Evolutionary conservation across 2,113 vertebrate genomes (phyloP).

Genomic region (Gymnorhina tibicen): DNA sequence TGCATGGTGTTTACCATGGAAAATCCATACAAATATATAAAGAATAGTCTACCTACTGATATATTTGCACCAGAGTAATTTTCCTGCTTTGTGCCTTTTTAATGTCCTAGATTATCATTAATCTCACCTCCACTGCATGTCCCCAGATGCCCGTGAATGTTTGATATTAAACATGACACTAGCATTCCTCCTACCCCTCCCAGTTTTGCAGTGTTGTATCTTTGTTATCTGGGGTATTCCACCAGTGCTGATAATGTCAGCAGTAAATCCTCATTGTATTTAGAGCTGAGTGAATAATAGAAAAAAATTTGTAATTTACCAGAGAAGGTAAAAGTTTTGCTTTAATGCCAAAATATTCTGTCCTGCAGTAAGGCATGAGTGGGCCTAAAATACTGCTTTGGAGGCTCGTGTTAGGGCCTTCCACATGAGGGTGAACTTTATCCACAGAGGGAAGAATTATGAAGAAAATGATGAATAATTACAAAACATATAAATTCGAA

Average conservation of each 20-base stretch:
- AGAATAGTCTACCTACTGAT: not conserved
- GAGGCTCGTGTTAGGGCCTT: not conserved
- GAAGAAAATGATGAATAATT: slow-evolving; percentile 22
- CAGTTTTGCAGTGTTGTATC: not conserved
- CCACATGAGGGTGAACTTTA: slow-evolving; percentile 20
- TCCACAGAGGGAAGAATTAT: not conserved
- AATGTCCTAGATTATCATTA: not conserved
- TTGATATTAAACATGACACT: not conserved
- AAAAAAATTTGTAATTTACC: not conserved
- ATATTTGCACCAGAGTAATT: not conserved
- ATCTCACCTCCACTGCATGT: not conserved
- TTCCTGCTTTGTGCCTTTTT: not conserved
- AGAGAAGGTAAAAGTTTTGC: not conserved
- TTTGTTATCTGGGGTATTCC: not conserved
- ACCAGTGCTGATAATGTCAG: not conserved
- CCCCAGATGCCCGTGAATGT: not conserved
- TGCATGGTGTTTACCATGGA: not conserved
- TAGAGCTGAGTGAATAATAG: not conserved
- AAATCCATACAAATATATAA: not conserved
- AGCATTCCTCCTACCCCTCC: not conserved
- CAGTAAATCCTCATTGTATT: not conserved
- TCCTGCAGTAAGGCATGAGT: not conserved
- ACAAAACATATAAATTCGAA: slow-evolving; percentile 1
- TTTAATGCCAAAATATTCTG: not conserved
- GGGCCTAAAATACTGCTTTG: not conserved